A percentile compares a stretch with the other conserved stretches of the same genome.
Conservation (phyloP, 2,888 invertebrate species). For the Nemoura dubitans region DNA sequence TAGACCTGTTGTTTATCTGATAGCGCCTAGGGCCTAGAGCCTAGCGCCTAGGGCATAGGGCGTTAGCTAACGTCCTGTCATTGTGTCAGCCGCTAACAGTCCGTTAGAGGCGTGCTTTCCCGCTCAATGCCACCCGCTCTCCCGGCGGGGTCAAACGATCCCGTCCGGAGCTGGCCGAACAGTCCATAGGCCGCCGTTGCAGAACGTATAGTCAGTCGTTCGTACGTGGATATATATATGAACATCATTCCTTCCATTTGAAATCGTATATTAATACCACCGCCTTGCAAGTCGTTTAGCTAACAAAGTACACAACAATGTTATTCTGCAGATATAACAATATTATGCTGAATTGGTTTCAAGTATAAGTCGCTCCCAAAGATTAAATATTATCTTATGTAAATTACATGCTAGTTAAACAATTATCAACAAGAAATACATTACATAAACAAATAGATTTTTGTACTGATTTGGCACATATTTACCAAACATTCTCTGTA, state of each 20-base stretch:
- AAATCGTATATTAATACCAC: background rate
- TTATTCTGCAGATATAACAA: background rate
- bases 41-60: background rate
- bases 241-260: conserved; percentile 36
- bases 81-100: background rate
- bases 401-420: background rate
- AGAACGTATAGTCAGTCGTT: too few species aligned
- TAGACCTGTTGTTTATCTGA: background rate
- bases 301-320: conserved; percentile 9
- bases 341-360: background rate
- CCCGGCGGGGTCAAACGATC: too few species aligned
- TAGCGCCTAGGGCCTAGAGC: too few species aligned
- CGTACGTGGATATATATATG: background rate
- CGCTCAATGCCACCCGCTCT: too few species aligned
- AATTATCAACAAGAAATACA: background rate
- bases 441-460: conserved; percentile 31
- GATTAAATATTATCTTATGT: background rate
- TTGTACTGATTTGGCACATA: conserved; percentile 42
- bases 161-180: too few species aligned
- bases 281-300: conserved; percentile 29
- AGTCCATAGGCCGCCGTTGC: too few species aligned
- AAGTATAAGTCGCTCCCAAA: background rate
- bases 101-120: too few species aligned
- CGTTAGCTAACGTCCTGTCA: background rate
- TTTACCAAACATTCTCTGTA: conserved; percentile 33